These are phyloP conservation scores for Kryphioiulus occultus DNA, from an alignment of 2,888 invertebrate species.

Conservation along the genomic window DNA sequence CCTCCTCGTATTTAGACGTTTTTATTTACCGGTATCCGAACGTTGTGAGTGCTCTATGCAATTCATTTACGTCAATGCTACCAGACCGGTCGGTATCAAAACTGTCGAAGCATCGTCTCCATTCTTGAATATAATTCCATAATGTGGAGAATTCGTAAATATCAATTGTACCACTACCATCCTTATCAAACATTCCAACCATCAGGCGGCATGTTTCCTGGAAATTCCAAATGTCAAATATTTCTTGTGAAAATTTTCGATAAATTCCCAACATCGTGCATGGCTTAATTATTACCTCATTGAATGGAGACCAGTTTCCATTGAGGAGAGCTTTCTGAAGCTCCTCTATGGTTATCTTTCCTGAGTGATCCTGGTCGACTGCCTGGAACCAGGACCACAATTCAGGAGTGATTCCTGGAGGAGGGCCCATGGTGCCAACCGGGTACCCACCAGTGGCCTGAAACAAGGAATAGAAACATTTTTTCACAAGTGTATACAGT, in stretches of 20 bases:
- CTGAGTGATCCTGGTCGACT: slow-evolving; percentile 56
- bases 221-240: slow-evolving; percentile 3
- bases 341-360: slow-evolving; percentile 60
- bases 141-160: slow-evolving; percentile 62
- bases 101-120: slow-evolving; percentile 63
- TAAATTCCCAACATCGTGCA: slow-evolving; percentile 53
- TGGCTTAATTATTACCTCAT: slow-evolving; percentile 54
- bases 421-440: slow-evolving; percentile 44
- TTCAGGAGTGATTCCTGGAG: slow-evolving; percentile 58
- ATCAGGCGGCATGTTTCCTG: slow-evolving; percentile 62
- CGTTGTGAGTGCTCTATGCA: slow-evolving; percentile 60
- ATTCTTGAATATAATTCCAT: slow-evolving; percentile 63
- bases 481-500: no score
- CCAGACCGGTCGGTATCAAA: slow-evolving; percentile 63
- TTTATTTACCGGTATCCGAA: slow-evolving; percentile 63
- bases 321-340: slow-evolving; percentile 61
- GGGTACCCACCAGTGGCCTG: slow-evolving; percentile 24
- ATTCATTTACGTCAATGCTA: slow-evolving; percentile 61
- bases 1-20: neutral
- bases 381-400: slow-evolving; percentile 62
- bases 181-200: slow-evolving; percentile 64
- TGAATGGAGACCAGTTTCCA: slow-evolving; percentile 63
- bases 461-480: no score
- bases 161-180: slow-evolving; percentile 62
- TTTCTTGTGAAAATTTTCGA: slow-evolving; percentile 50